These are phyloP conservation scores for Temnothorax ravouxi DNA, from an alignment of 2,888 invertebrate species.

Conservation along the genomic window DNA sequence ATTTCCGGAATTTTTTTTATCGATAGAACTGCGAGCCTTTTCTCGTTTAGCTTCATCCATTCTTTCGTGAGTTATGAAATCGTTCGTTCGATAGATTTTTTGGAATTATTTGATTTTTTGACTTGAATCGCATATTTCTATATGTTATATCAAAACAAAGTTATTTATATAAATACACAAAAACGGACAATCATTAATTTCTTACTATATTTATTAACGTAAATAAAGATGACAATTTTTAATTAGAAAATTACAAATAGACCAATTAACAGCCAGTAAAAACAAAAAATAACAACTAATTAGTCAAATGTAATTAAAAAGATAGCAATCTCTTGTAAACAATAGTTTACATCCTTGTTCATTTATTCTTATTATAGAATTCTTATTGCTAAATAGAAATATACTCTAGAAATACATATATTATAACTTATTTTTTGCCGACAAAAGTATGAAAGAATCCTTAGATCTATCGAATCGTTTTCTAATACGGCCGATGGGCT, in stretches of 20 bases:
- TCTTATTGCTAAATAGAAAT: background rate
- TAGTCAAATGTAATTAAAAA: background rate
- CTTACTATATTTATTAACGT: background rate
- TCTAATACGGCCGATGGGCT: conserved; percentile 56
- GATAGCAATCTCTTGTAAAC: background rate
- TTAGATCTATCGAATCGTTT: conserved; percentile 58
- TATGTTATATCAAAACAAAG: background rate
- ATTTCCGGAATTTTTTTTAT: conserved; percentile 13
- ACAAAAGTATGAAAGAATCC: conserved; percentile 51
- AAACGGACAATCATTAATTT: background rate
- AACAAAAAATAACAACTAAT: background rate
- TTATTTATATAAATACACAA: background rate
- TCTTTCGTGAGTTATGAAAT: conserved; percentile 8
- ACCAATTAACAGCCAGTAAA: background rate
- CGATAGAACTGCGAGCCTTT: background rate
- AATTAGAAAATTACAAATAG: background rate
- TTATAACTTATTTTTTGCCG: conserved; percentile 5
- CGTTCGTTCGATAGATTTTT: background rate
- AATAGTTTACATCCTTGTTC: background rate
- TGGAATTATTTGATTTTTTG: background rate
- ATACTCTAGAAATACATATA: background rate
- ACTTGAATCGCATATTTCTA: background rate
- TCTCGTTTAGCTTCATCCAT: background rate
- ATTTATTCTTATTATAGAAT: background rate
- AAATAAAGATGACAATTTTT: background rate